Evolutionary conservation across 2,888 invertebrate genomes (phyloP), one percentile per base, ranked within the genome.

Genomic region (Tubiluchus corallicola): DNA sequence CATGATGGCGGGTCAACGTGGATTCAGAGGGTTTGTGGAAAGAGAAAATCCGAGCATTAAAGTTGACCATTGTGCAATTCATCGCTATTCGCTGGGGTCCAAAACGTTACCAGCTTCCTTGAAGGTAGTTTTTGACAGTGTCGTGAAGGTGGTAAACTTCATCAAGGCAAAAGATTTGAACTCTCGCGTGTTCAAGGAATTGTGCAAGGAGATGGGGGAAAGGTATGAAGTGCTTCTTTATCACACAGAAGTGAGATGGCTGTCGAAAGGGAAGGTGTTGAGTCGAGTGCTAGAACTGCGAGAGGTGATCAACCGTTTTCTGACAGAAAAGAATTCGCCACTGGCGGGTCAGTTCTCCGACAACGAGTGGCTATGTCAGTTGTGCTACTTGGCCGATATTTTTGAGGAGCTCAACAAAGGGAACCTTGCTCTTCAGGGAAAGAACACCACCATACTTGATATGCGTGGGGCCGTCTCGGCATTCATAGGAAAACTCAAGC

Each of bases 161-260:
- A 51, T 51, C 21, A 29, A 40, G 13, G 21, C 38, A 18, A 21
- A 42, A 40, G 46, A 47, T 51, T 21, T 52, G 41, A 52, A 49
- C 40, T 45, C 47, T 29, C 44, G 49, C 20, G 17, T 50, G 29
- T 51, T 50, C 41, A 41, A 48, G 21, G 39, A 38, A 17, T 44
- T 50, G 21, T 50, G 50, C 42, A 40, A 46, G 42, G 50, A 46
- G 20, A 41, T 50, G 37, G 50, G 41, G 18, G 37, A 21, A 21
- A 40, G 46, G 19, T 37, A 50, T 37, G 20, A 37, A 37, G 47
- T 52, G 19, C 51, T 51, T 17, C 49, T 51, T 17, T 52, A 20
- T 39, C 50, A 51, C 40, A 51, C 47, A 17, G 48, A 51, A 43
- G 46, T 50, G 20, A 19, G 48, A 13, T 50, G 50, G 50, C 48